Evolutionary conservation across 2,888 invertebrate genomes (phyloP), one percentile per base, ranked within the genome.

Genomic region (Drosophila prostipennis): DNA sequence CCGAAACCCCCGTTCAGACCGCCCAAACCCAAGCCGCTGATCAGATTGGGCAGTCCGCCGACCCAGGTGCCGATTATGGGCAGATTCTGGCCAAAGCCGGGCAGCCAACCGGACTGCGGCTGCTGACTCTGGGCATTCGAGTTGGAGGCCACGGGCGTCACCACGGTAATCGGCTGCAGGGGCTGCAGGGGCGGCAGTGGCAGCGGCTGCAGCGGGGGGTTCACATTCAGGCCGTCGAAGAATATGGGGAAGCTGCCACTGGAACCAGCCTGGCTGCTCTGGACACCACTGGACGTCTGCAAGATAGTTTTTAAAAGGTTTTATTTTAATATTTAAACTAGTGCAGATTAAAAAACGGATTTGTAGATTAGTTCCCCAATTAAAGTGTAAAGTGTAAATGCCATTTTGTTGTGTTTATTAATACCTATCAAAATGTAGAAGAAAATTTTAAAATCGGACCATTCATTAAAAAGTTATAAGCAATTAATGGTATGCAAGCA

Each of bases 11-110:
- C 77, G 11, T 72, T 72, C 11, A 69, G 6, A 8, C 60, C 53
- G 32, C 69, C 69, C 48, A 69, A 19, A 26, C 67, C 65, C 23
- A 80, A 43, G 6, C 71, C 70, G 7, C 67, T 75, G 6, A 80
- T 72, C 48, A 89, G 54, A 32, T 45, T 74, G 40, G 86, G 88
- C 29, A 89, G 56, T 14, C 75, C 85, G 5, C 84, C 77, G 6
- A 90, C 45, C 49, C 89, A 65, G 4, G 89, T 80, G 4, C 89
- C 89, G 11, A 90, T 68, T 43, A 89, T 68, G 19, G 89, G 89
- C 46, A 89, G 45, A 40, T 87, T 88, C 55, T 87, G 88, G 0
- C 89, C 76, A 8, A 87, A 71, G 1, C 69, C 55, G 1, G 89
- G 87, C 45, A 89, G 29, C 56, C 79, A 74, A 3, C 80, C 77